phyloP scores from a whole-genome alignment of 2,113 vertebrate genomes.

The Plestiodon gilberti region DNA sequence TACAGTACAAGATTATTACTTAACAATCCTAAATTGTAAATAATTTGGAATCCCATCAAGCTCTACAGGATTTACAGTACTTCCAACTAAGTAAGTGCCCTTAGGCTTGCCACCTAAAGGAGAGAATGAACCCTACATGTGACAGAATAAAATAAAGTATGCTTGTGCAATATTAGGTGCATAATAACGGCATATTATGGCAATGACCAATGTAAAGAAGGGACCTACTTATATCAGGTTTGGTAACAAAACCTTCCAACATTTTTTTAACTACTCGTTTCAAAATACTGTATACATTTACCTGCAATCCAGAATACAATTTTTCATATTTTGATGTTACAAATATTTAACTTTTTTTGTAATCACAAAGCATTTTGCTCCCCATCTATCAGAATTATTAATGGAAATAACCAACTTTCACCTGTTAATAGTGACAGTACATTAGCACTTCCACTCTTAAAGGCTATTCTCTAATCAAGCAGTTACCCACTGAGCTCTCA shows the following conservation, averaged over 20 bases:
- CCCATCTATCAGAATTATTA: conserved; percentile 26
- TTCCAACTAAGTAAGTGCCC: background rate
- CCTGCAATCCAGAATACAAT: background rate
- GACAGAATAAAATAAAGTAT: background rate
- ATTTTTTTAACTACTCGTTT: background rate
- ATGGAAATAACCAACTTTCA: background rate
- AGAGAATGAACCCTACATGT: background rate
- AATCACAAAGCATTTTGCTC: background rate
- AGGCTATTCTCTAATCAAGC: background rate
- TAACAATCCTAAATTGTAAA: background rate
- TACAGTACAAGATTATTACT: background rate
- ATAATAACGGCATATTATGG: background rate
- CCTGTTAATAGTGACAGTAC: background rate
- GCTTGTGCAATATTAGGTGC: background rate
- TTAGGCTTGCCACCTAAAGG: background rate
- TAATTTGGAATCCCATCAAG: background rate
- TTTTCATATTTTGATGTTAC: background rate
- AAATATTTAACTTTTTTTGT: background rate
- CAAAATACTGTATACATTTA: background rate
- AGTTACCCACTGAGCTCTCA: background rate
- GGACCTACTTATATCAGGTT: background rate
- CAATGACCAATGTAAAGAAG: background rate
- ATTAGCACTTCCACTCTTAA: background rate
- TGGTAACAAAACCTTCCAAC: background rate
- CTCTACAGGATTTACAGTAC: background rate